A percentile compares a stretch with the other conserved stretches of the same genome.
These are phyloP conservation scores for Horisme vitalbata DNA, from an alignment of 2,888 invertebrate species.

Conservation along the genomic window DNA sequence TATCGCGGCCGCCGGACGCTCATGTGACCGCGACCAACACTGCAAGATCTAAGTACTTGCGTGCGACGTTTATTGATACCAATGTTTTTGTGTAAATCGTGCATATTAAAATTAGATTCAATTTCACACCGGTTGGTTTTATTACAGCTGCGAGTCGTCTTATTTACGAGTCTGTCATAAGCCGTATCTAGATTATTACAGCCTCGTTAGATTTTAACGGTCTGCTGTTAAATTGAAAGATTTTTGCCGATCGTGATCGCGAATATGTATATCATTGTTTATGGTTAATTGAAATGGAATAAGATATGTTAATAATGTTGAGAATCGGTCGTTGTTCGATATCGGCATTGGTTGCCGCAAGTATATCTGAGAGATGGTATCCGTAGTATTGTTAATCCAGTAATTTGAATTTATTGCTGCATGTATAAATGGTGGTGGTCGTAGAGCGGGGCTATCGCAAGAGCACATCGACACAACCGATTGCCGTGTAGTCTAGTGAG, in stretches of 20 bases:
- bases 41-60: slow-evolving; percentile 54
- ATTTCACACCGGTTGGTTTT: slow-evolving; percentile 47
- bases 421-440: slow-evolving; percentile 76
- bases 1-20: slow-evolving; percentile 57
- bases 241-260: slow-evolving; percentile 35
- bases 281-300: slow-evolving; percentile 23
- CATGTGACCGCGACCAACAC: slow-evolving; percentile 56
- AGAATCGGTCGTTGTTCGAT: slow-evolving; percentile 44
- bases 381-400: slow-evolving; percentile 81
- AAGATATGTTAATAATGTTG: slow-evolving; percentile 14
- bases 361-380: slow-evolving; percentile 71
- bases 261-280: slow-evolving; percentile 12
- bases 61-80: slow-evolving; percentile 69
- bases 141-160: slow-evolving; percentile 42
- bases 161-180: slow-evolving; percentile 48
- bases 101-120: slow-evolving; percentile 62
- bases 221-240: slow-evolving; percentile 46
- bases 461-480: slow-evolving; percentile 64
- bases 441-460: slow-evolving; percentile 66
- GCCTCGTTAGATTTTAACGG: slow-evolving; percentile 51
- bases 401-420: slow-evolving; percentile 83
- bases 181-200: slow-evolving; percentile 44
- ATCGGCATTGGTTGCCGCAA: slow-evolving; percentile 52
- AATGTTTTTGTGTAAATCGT: slow-evolving; percentile 62
- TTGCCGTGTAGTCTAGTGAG: slow-evolving; percentile 45